Evolutionary conservation across 2,888 invertebrate genomes (phyloP).

Genomic region (Perithous albicinctus): DNA sequence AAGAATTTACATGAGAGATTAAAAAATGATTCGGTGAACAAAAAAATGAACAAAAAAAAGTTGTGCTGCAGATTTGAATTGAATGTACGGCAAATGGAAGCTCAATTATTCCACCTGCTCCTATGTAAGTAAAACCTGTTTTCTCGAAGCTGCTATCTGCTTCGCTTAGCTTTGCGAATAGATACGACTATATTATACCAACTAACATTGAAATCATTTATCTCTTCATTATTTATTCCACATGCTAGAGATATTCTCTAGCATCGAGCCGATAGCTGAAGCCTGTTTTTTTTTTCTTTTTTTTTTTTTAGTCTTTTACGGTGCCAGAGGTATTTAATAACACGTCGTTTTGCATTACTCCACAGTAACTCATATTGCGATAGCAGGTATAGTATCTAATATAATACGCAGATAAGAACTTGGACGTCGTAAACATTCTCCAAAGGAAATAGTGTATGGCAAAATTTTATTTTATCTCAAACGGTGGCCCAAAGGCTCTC

Average conservation of each 20-base stretch:
- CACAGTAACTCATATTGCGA: not conserved
- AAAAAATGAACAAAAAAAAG: not conserved
- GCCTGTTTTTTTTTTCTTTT: too few species aligned
- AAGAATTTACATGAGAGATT: not conserved
- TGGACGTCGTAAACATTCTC: not conserved
- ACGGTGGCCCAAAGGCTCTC: not conserved
- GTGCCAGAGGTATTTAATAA: not conserved
- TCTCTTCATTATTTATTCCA: not conserved
- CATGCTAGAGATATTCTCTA: not conserved
- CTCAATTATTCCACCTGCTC: not conserved
- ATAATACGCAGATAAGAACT: not conserved
- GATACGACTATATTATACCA: not conserved
- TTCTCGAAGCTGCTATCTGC: not conserved
- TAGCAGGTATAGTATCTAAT: not conserved
- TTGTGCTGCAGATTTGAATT: not conserved
- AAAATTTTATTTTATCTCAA: not conserved
- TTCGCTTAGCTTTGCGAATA: not conserved
- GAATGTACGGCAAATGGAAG: not conserved
- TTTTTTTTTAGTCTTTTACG: not conserved
- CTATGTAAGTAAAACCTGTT: constrained; percentile 1
- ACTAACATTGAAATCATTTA: not conserved
- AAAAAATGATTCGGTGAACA: not conserved
- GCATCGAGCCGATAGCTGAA: constrained; percentile 24
- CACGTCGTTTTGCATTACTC: not conserved
- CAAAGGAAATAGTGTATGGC: not conserved